phyloP scores from a whole-genome alignment of 2,797 vertebrate species.

The Tamandua tetradactyla region DNA sequence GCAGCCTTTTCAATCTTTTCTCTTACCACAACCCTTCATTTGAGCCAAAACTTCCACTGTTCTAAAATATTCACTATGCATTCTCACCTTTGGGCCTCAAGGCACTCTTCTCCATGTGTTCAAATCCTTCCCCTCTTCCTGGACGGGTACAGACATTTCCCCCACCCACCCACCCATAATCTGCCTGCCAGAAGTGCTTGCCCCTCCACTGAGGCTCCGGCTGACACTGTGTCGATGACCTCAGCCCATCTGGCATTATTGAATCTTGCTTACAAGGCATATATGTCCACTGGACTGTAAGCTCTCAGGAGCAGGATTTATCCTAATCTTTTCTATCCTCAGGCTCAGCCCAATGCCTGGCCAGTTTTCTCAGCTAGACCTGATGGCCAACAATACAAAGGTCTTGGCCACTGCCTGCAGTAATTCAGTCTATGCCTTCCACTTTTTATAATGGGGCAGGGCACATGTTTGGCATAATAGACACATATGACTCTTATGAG shows the following conservation, averaged over 20 bases:
- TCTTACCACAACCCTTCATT: neutral
- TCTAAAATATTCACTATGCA: fast-evolving
- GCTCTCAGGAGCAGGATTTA: neutral
- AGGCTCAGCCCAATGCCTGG: neutral
- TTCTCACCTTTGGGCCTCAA: neutral
- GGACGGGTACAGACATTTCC: neutral
- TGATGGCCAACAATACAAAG: neutral
- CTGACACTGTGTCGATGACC: neutral
- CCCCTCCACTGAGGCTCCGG: neutral
- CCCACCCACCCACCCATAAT: neutral
- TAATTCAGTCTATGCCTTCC: neutral
- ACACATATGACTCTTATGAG: neutral
- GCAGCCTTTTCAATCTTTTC: neutral
- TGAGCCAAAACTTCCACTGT: neutral
- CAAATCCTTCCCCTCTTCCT: neutral
- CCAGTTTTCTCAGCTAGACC: neutral
- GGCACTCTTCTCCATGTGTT: neutral
- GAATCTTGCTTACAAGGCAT: neutral
- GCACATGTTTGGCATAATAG: neutral
- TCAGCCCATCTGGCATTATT: neutral
- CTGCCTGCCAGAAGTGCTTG: neutral
- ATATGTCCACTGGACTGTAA: neutral
- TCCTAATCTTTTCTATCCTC: neutral
- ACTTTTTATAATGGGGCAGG: neutral
- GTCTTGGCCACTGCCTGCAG: neutral